Evolutionary conservation across 2,797 vertebrate species (phyloP).

Genomic region (Rhadinocentrus ornatus): DNA sequence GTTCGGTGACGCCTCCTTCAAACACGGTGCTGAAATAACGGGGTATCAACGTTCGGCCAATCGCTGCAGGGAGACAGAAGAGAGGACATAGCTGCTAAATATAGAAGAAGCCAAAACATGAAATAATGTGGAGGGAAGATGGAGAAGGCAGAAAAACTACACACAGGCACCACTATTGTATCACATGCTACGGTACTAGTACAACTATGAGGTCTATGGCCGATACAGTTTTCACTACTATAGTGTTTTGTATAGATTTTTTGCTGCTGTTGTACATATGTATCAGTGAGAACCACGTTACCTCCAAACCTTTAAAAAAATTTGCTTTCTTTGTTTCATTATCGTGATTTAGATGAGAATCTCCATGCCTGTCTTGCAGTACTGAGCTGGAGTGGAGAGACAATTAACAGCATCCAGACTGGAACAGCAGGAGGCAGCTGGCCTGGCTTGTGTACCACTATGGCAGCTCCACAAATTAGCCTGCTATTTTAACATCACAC

Average conservation of each 20-base stretch:
- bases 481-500: constrained; percentile 11
- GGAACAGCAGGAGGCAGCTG: constrained; percentile 14
- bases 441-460: constrained; percentile 7
- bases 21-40: constrained; percentile 99
- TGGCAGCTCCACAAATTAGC: constrained; percentile 25
- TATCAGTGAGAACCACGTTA: neutral
- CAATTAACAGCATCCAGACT: constrained; percentile 8
- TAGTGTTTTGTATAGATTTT: neutral
- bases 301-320: neutral
- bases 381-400: constrained; percentile 9
- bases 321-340: constrained; percentile 15
- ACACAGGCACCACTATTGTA: neutral
- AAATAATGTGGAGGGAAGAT: neutral
- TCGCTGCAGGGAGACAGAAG: constrained; percentile 84
- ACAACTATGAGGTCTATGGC: too few relatives aligned
- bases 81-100: constrained; percentile 28
- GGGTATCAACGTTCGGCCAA: constrained; percentile 97
- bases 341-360: constrained; percentile 12
- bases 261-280: neutral
- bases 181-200: neutral
- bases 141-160: neutral
- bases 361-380: constrained; percentile 10
- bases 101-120: neutral
- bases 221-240: neutral
- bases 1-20: constrained; percentile 97